Conservation (phyloP, 2,888 invertebrate species). For the Blastobasis adustella region DNA sequence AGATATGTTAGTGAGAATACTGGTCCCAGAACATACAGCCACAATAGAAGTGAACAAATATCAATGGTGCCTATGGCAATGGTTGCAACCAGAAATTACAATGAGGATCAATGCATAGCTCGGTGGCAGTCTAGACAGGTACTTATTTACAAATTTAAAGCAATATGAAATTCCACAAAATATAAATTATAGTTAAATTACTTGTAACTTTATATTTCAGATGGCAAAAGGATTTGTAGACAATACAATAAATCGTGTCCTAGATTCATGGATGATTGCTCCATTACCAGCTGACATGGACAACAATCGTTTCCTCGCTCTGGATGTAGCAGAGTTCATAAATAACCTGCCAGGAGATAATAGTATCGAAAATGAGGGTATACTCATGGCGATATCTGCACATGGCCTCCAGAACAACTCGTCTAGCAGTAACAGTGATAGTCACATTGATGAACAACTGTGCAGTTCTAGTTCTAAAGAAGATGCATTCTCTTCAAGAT, state of each 20-base stretch:
- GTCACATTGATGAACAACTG: slow-evolving; percentile 4
- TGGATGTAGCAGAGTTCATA: slow-evolving; percentile 69
- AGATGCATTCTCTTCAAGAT: slow-evolving; percentile 26
- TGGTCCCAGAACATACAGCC: slow-evolving; percentile 16
- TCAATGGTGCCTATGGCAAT: slow-evolving; percentile 28
- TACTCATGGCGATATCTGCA: slow-evolving; percentile 83
- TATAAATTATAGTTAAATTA: not conserved
- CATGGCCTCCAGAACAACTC: slow-evolving; percentile 76
- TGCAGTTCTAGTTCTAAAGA: slow-evolving; percentile 13
- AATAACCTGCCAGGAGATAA: slow-evolving; percentile 72
- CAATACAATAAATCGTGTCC: slow-evolving; percentile 80
- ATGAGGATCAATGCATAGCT: slow-evolving; percentile 59
- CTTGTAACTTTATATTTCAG: slow-evolving; percentile 34
- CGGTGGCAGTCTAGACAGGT: slow-evolving; percentile 81
- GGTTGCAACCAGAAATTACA: slow-evolving; percentile 31
- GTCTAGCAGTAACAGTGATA: slow-evolving; percentile 27
- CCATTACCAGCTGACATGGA: slow-evolving; percentile 55
- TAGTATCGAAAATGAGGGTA: slow-evolving; percentile 81
- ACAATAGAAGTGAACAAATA: slow-evolving; percentile 21
- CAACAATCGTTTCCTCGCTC: slow-evolving; percentile 41
- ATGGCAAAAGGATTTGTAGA: slow-evolving; percentile 79
- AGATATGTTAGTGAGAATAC: slow-evolving; percentile 41
- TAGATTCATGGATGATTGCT: slow-evolving; percentile 75
- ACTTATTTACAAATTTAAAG: slow-evolving; percentile 6
- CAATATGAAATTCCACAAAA: not conserved